These are phyloP conservation scores for Heteromormyrus szaboi DNA, from an alignment of 2,797 vertebrate species.

Conservation along the genomic window DNA sequence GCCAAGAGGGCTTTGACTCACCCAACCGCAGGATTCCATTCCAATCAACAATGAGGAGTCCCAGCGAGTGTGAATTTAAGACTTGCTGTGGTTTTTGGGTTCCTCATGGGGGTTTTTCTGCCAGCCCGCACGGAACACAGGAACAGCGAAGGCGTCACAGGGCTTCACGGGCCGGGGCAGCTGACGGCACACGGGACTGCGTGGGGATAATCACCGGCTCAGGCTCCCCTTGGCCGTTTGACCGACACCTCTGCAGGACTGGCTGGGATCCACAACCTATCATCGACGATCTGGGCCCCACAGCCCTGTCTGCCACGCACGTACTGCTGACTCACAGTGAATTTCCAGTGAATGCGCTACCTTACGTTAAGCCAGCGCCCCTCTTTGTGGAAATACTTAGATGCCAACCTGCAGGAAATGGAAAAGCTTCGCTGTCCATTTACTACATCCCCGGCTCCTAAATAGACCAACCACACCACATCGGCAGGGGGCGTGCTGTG, in stretches of 20 bases:
- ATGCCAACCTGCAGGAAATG: slow-evolving; percentile 16
- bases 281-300: neutral
- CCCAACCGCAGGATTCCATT: slow-evolving; percentile 22
- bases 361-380: slow-evolving; percentile 14
- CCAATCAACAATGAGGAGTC: neutral
- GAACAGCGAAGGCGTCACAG: slow-evolving; percentile 12
- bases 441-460: slow-evolving; percentile 8
- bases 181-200: neutral
- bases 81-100: slow-evolving; percentile 27
- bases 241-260: neutral
- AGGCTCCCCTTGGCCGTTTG: neutral
- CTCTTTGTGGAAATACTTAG: slow-evolving; percentile 14
- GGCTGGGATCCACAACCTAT: neutral
- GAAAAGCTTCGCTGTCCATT: slow-evolving; percentile 18
- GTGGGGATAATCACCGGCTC: slow-evolving; percentile 13
- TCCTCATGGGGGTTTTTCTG: slow-evolving; percentile 21
- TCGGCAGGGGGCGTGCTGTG: neutral
- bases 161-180: neutral
- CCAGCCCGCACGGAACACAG: slow-evolving; percentile 20
- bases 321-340: slow-evolving; percentile 4
- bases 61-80: slow-evolving; percentile 33
- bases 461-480: slow-evolving; percentile 3
- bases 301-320: neutral
- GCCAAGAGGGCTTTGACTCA: slow-evolving; percentile 18
- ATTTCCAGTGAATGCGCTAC: slow-evolving; percentile 11